Evolutionary conservation across 2,888 invertebrate species (phyloP).

Genomic region (Platynereis dumerilii): DNA sequence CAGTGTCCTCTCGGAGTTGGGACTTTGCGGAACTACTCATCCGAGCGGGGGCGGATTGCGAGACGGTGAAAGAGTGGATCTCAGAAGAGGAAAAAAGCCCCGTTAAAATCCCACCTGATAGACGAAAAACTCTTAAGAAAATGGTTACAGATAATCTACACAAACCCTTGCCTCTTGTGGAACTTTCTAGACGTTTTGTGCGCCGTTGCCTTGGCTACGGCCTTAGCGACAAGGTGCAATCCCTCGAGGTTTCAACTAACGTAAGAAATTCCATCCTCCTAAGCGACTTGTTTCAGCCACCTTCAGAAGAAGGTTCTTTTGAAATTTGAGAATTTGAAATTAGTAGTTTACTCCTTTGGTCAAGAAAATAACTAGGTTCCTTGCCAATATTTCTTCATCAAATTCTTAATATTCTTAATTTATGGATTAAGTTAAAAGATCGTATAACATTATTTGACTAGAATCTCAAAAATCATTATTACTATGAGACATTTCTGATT

Average conservation of each 20-base stretch:
- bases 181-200: conserved; percentile 27
- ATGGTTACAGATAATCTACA: conserved; percentile 23
- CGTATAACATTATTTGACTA: no score
- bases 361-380: not conserved
- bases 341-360: not conserved
- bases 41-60: conserved; percentile 35
- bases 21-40: conserved; percentile 39
- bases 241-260: conserved; percentile 23
- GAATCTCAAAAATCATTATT: no score
- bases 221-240: conserved; percentile 28
- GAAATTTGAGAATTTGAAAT: conserved; percentile 37
- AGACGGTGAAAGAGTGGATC: conserved; percentile 31
- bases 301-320: conserved; percentile 32
- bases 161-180: conserved; percentile 28
- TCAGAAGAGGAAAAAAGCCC: conserved; percentile 24
- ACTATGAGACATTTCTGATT: no score
- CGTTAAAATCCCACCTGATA: conserved; percentile 34
- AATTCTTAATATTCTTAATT: no score
- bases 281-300: conserved; percentile 36
- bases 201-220: conserved; percentile 30
- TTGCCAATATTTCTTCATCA: no score
- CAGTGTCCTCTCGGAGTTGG: conserved; percentile 34
- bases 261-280: conserved; percentile 32
- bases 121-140: conserved; percentile 26
- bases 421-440: no score